Base-by-base conservation (phyloP, 2,113 vertebrate species). In the Piaya cayana region DNA sequence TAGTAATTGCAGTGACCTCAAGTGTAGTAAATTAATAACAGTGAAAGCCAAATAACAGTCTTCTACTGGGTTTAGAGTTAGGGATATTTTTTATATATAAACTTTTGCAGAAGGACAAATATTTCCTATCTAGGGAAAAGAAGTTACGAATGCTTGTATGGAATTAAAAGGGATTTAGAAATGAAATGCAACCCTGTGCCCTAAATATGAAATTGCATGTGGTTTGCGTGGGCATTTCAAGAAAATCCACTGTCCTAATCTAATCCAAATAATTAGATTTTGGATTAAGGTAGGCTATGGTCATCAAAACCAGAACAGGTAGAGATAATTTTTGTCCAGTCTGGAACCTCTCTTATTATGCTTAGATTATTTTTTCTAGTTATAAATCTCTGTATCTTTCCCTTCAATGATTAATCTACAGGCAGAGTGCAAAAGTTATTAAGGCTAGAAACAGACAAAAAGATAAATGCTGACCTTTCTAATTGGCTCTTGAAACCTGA, bases 221-320 rank as follows among this genome's bases (percentile, higher is more conserved):
- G 76, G 60, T 60, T 91, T 90, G n/a, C 69, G 56, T 81, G 76
- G 76, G 64, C 88, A 58, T 95, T 95, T 95, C 9, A 21, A 76
- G 55, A 92, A 95, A 97, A 96, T 95, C 88, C 76, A 56, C 59
- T 78, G 15, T 80, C 79, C 92, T 93, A 88, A 67, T 95, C 82
- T 95, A 93, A 90, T 95, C 81, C 94, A 93, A 79, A 85, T 96
- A 95, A 95, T 96, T 84, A 95, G 83, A 89, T 95, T 95, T 91
- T 91, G 92, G 86, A 93, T 97, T 95, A 95, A 87, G 65, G 88
- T 92, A 50, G 71, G 56, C 36, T 88, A 32, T 49, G 88, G 69
- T 75, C 60, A 90, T 94, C 60, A 92, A 90, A 95, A 83, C 58
- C 65, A 64, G 88, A 94, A 83, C 76, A 95, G 92, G 87, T 96